Evolutionary conservation across 2,888 invertebrate species (phyloP), one percentile per base, ranked within the genome.

Genomic region (Lottia scabra): DNA sequence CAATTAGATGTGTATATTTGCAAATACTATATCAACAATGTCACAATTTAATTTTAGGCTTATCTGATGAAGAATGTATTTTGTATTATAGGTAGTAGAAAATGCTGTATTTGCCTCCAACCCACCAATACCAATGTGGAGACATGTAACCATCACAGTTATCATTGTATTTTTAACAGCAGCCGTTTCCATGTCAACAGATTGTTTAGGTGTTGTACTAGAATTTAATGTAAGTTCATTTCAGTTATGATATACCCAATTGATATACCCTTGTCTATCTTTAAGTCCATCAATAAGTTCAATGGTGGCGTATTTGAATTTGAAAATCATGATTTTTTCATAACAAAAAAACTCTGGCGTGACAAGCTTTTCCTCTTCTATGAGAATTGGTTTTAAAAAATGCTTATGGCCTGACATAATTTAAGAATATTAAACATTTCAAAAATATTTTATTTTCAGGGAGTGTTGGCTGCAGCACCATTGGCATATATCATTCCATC

Each of bases 401-500:
- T n/a, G n/a, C n/a, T n/a, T n/a, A n/a, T n/a, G n/a, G n/a, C n/a
- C n/a, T n/a, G n/a, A n/a, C n/a, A n/a, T n/a, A n/a, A n/a, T n/a
- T n/a, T n/a, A 27, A 4, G 16, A 19, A 13, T 70, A 27, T 71
- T 46, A 6, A 43, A 19, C 64, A 38, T 8, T 38, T 10, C 30
- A 30, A 38, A n/a, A 38, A 38, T 8, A 38, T 43, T 77, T 79
- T 63, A 83, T 27, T 78, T 79, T 23, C 84, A 94, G 94, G 95
- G 95, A 73, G 93, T 95, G 19, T 82, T 95, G 74, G 94, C 95
- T 10, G 95, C 95, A 12, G 94, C 95, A 72, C 95, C 95, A 0
- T 88, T 96, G 80, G 95, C 95, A 15, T 96, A 94, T 88, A 92
- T 96, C 77, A 91, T 96, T 68, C 96, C 96, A 4, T 94, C 95